phyloP scores from a whole-genome alignment of 1,140 invertebrate genomes.

The Caenorhabditis remanei region DNA sequence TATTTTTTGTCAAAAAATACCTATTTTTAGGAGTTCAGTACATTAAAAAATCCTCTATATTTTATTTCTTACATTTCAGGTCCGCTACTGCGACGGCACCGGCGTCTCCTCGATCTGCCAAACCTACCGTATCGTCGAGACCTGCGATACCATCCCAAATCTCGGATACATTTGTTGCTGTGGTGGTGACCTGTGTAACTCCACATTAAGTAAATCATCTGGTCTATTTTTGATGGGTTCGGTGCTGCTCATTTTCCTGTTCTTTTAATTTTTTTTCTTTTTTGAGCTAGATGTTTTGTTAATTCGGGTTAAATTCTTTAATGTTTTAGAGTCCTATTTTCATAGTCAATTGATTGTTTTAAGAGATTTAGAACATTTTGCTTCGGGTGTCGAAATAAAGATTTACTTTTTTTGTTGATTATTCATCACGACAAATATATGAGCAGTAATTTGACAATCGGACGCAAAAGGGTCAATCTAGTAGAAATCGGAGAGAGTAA shows the following conservation, averaged over 20 bases:
- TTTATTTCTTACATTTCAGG: conserved; percentile 63
- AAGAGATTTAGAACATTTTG: background rate
- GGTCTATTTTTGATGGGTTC: background rate
- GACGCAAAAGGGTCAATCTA: too few species aligned
- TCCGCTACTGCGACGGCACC: conserved; percentile 75
- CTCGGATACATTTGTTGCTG: conserved; percentile 76
- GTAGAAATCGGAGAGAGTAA: too few species aligned
- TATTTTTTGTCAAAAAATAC: too few species aligned
- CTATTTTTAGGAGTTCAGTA: too few species aligned
- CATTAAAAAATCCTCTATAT: too few species aligned
- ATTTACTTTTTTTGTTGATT: too few species aligned
- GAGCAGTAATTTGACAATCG: too few species aligned
- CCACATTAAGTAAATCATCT: background rate
- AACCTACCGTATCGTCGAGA: conserved; percentile 73
- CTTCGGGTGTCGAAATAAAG: background rate
- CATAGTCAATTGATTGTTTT: background rate
- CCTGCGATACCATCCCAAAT: conserved; percentile 73
- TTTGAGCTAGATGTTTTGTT: background rate
- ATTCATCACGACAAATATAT: too few species aligned
- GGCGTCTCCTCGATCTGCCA: conserved; percentile 76
- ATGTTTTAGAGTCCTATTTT: background rate
- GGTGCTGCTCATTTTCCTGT: background rate
- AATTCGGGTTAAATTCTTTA: background rate
- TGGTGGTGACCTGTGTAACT: conserved; percentile 74
- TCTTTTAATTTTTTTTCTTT: background rate